Percentiles rank a stretch among this genome's conserved stretches.
phyloP scores from a whole-genome alignment of 53 echinoderm and acorn worm species.

The Antedon mediterranea region DNA sequence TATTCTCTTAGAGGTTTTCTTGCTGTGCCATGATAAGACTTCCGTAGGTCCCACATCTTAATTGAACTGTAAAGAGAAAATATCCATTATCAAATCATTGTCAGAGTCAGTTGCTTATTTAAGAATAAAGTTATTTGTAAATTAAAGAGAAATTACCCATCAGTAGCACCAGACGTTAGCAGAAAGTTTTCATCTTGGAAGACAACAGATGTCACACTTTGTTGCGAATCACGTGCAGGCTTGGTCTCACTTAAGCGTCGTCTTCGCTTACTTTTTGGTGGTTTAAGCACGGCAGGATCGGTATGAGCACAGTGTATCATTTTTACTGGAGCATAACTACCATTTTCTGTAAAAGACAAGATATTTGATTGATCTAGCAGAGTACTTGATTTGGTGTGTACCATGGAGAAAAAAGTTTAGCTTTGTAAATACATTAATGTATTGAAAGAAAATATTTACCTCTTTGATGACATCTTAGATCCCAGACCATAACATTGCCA shows the following conservation, averaged over 20 bases:
- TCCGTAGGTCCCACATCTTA: slow-evolving; percentile 82
- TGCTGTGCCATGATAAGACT: slow-evolving; percentile 40
- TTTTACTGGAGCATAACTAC: slow-evolving; percentile 40
- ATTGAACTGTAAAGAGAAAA: slow-evolving; percentile 32
- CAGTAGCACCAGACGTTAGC: slow-evolving; percentile 74
- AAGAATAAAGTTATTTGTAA: too few species aligned
- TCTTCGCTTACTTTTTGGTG: slow-evolving; percentile 38
- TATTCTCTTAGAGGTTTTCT: slow-evolving; percentile 36
- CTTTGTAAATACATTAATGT: too few species aligned
- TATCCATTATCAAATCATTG: too few species aligned
- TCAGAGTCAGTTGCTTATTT: too few species aligned
- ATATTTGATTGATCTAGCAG: neutral
- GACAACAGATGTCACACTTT: slow-evolving; percentile 77
- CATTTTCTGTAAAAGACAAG: neutral
- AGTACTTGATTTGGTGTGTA: too few species aligned
- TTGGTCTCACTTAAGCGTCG: slow-evolving; percentile 27
- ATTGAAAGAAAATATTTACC: too few species aligned
- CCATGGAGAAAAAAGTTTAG: too few species aligned
- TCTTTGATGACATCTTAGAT: slow-evolving; percentile 63
- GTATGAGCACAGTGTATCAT: slow-evolving; percentile 54
- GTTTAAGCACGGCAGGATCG: slow-evolving; percentile 23
- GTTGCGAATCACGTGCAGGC: slow-evolving; percentile 35
- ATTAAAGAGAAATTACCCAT: slow-evolving; percentile 50
- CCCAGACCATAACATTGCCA: slow-evolving; percentile 89
- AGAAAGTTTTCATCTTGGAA: slow-evolving; percentile 67